Evolutionary conservation across 1,140 invertebrate species (phyloP), one percentile per base, ranked within the genome.

Genomic region (Limonius californicus): DNA sequence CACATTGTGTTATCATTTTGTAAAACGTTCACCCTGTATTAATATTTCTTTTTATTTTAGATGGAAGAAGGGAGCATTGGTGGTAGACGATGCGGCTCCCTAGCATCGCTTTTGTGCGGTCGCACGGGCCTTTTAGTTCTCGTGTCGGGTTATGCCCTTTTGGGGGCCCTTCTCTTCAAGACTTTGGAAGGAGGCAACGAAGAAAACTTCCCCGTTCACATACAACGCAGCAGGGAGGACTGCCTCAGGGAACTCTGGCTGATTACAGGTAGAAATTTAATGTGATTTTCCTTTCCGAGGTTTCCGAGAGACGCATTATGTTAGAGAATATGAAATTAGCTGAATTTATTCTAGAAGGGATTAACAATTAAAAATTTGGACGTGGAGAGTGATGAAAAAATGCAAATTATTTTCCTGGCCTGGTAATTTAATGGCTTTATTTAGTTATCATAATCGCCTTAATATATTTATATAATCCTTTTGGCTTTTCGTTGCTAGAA

Each of bases 201-300:
- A 1, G 76, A 75, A 6, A 77, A 79, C 59, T 74, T 77, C 20
- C 76, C 79, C 64, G 75, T 76, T 0, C 78, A 78, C 1, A 81
- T 84, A 56, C 81, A 82, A 60, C 75, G 77, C 19, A 83, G 80
- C 11, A 74, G 82, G 32, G 82, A 84, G 55, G 82, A 83, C 63
- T 83, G 82, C 62, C 69, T 84, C 54, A 78, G 81, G 50, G 82
- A 84, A 65, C 76, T 84, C 2, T 84, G 82, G 82, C 76, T 81
- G 53, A 84, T 84, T 57, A 84, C 82, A 79, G 82, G 82, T 83
- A 62, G 76, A 75, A 27, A 3, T 9, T 27, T 3, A 27, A 3
- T 27, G 23, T n/a, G n/a, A n/a, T n/a, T 27, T 27, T 27, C 23
- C 23, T 27, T 27, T 27, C n/a, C n/a, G n/a, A n/a, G n/a, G n/a